Evolutionary conservation across 2,888 invertebrate genomes (phyloP).

Genomic region (Thysanoteuthis rhombus): DNA sequence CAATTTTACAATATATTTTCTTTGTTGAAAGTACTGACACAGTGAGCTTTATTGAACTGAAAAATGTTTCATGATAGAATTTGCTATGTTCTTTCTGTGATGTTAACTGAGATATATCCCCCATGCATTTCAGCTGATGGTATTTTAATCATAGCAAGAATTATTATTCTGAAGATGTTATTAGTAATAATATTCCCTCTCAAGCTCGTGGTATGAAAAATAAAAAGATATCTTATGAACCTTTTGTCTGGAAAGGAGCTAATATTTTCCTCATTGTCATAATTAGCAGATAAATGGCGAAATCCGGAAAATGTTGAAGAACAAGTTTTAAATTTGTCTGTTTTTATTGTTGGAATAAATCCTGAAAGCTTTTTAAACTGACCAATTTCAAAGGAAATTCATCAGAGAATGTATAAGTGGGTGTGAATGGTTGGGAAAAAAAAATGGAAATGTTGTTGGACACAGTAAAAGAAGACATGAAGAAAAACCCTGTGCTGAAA

Average conservation of each 20-base stretch:
- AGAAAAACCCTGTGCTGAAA: too few species aligned
- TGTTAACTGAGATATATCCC: not conserved
- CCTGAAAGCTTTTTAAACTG: too few species aligned
- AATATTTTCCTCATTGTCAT: too few species aligned
- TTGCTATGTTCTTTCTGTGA: not conserved
- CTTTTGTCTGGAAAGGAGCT: not conserved
- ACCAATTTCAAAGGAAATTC: too few species aligned
- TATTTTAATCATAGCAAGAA: not conserved
- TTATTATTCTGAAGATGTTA: not conserved
- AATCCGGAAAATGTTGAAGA: too few species aligned
- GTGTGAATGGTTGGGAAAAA: too few species aligned
- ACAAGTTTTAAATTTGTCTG: too few species aligned
- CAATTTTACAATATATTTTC: not conserved
- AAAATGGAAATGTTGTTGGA: too few species aligned
- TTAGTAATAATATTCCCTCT: not conserved
- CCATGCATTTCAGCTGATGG: not conserved
- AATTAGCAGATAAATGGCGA: too few species aligned
- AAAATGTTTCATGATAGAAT: not conserved
- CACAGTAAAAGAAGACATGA: too few species aligned
- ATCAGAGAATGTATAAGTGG: too few species aligned
- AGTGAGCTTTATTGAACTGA: not conserved
- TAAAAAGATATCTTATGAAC: not conserved
- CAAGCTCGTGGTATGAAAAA: not conserved
- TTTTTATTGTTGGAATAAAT: too few species aligned
- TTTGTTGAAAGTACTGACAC: not conserved